Conservation (phyloP, 2,113 vertebrate genomes). For the Lophius piscatorius region DNA sequence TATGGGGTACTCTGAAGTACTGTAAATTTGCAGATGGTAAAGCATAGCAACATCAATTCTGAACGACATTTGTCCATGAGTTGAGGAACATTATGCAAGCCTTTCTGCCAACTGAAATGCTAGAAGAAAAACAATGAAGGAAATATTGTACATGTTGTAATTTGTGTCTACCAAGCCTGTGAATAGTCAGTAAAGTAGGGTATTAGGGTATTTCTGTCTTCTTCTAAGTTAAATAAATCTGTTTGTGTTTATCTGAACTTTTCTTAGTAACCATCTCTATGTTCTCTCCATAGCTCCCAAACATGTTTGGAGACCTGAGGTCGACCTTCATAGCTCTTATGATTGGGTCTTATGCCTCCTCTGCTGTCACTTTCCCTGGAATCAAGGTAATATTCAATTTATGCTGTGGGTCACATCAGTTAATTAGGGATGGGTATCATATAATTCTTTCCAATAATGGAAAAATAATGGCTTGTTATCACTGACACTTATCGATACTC, state of each 20-base stretch:
- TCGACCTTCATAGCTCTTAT: slow-evolving; percentile 98
- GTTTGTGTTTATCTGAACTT: background rate
- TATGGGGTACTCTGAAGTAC: background rate
- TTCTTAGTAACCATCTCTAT: background rate
- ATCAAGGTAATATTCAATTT: slow-evolving; percentile 85
- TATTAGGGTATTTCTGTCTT: background rate
- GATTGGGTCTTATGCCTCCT: slow-evolving; percentile 99
- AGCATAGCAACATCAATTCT: too few relatives aligned
- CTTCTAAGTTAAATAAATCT: too few relatives aligned
- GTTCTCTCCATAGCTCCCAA: slow-evolving; percentile 85
- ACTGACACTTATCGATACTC: too few relatives aligned
- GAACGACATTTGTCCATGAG: slow-evolving; percentile 47
- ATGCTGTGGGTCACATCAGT: background rate
- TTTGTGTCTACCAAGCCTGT: background rate
- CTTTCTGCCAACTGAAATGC: slow-evolving; percentile 12
- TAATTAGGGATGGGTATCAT: background rate
- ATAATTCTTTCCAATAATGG: too few relatives aligned
- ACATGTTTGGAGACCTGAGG: slow-evolving; percentile 97
- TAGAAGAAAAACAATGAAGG: slow-evolving; percentile 2
- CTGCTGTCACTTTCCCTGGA: slow-evolving; percentile 96
- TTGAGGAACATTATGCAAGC: slow-evolving; percentile 32
- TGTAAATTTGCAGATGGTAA: too few relatives aligned
- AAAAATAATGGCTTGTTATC: too few relatives aligned
- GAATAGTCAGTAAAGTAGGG: background rate
- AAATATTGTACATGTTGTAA: background rate